Base-by-base conservation (phyloP, 2,113 vertebrate species). In the Lynx canadensis region DNA sequence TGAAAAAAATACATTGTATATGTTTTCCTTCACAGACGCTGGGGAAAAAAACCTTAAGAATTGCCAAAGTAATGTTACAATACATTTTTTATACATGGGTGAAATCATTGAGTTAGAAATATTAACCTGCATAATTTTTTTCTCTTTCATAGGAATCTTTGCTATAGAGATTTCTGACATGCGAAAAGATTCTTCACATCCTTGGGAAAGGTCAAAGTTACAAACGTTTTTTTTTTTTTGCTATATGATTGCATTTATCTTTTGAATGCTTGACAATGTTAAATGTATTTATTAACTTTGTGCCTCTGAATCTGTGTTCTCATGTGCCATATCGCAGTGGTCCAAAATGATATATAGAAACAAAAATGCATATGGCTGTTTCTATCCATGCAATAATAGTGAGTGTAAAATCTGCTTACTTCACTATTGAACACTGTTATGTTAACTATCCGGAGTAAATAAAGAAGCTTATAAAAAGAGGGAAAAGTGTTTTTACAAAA, bases 81-180 rank as follows among this genome's bases (percentile, higher is more conserved):
- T 92, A 36, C 48, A 63, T 80, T 97, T 93, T 97, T 96, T 95
- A 36, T 80, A 96, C 50, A 94, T 96, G 14, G 76, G 11, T 91
- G 36, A 95, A 88, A 76, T 91, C 9, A 80, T 79, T 97, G 82
- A 95, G 5, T 85, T 97, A 87, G 97, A 93, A 94, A 86, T 89
- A 82, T 90, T 87, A 95, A 95, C 93, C 79, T 96, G 45, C 31
- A 88, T 45, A 31, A 57, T 94, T 97, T 97, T 96, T 97, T 36
- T 89, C 96, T 98, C 93, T 98, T 74, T 99, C 97, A 76, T 92
- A 98, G 98, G 98, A 98, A 98, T 98, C 98, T 97, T 98, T 95
- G 96, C 86, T 98, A 97, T 96, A 98, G 98, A 98, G 97, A 98
- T 93, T 98, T 97, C 89, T 96, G 97, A 98, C 55, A 96, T 41